These are phyloP conservation scores for Vanessa tameamea DNA, from an alignment of 1,140 invertebrate genomes.

Conservation along the genomic window DNA sequence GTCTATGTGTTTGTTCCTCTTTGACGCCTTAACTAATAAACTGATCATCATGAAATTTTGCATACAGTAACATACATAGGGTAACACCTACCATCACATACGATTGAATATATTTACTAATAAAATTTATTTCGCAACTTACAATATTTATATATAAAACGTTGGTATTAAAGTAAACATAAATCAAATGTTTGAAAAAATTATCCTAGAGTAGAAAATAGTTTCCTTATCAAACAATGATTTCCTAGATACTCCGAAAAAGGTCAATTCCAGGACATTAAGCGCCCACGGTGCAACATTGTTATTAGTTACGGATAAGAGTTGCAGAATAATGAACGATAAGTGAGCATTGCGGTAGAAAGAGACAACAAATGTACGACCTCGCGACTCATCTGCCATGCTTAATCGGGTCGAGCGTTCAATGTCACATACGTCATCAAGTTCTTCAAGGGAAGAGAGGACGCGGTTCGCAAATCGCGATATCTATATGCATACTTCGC, in stretches of 20 bases:
- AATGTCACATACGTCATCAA: slow-evolving; percentile 61
- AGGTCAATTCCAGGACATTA: not conserved
- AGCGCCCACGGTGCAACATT: slow-evolving; percentile 12
- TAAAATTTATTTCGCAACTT: too few species aligned
- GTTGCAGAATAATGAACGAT: slow-evolving; percentile 49
- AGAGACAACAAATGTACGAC: slow-evolving; percentile 48
- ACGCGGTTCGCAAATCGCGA: slow-evolving; percentile 1
- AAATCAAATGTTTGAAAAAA: too few species aligned
- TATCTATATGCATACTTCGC: not conserved
- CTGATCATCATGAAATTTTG: too few species aligned
- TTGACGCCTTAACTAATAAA: too few species aligned
- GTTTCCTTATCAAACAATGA: not conserved
- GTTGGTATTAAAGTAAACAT: too few species aligned
- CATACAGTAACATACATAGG: too few species aligned
- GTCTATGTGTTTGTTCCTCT: too few species aligned
- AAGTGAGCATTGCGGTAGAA: slow-evolving; percentile 46
- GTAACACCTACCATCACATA: too few species aligned
- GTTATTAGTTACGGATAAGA: slow-evolving; percentile 37
- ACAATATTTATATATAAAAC: too few species aligned
- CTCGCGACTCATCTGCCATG: slow-evolving; percentile 67
- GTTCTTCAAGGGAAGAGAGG: slow-evolving; percentile 25
- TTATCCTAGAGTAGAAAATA: not conserved
- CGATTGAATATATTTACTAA: too few species aligned
- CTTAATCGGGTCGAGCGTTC: slow-evolving; percentile 72
- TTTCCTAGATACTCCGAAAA: slow-evolving; percentile 3